These are phyloP conservation scores for Dinocampus coccinellae DNA, from an alignment of 2,888 invertebrate species.

Conservation along the genomic window DNA sequence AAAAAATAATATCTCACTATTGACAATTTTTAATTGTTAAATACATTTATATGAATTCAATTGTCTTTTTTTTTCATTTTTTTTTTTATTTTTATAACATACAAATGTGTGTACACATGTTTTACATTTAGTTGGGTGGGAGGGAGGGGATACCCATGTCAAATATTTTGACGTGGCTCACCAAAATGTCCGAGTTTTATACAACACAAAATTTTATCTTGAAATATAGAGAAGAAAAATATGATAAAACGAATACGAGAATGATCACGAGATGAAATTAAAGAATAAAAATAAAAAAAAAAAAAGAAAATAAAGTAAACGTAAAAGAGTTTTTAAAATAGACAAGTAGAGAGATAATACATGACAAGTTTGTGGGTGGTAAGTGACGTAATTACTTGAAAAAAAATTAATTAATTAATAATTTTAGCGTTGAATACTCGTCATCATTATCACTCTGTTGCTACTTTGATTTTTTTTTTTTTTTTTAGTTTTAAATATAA, in stretches of 20 bases:
- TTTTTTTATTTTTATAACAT: too few relatives aligned
- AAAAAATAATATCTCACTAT: too few relatives aligned
- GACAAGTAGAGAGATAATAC: conserved; percentile 39
- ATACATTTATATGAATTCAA: too few relatives aligned
- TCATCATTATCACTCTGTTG: conserved; percentile 46
- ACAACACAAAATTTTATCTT: neutral
- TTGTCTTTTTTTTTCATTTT: too few relatives aligned
- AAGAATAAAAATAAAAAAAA: conserved; percentile 17
- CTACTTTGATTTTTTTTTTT: neutral
- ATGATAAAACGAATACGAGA: conserved; percentile 6
- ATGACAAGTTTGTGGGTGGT: conserved; percentile 49
- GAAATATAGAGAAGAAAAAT: conserved; percentile 7
- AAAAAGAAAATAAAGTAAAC: conserved; percentile 36
- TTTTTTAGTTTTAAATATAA: too few relatives aligned
- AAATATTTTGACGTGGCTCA: conserved; percentile 54
- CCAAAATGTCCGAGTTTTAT: conserved; percentile 22
- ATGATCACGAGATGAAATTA: conserved; percentile 15
- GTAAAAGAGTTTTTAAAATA: conserved; percentile 10
- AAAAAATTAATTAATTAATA: conserved; percentile 48
- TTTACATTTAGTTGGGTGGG: neutral
- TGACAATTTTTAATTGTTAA: too few relatives aligned
- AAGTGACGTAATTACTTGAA: conserved; percentile 40
- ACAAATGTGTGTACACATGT: neutral
- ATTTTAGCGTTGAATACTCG: conserved; percentile 17
- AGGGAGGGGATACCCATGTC: conserved; percentile 56